phyloP scores from a whole-genome alignment of 35 echinoderm and acorn worm species.

The Lytechinus pictus region DNA sequence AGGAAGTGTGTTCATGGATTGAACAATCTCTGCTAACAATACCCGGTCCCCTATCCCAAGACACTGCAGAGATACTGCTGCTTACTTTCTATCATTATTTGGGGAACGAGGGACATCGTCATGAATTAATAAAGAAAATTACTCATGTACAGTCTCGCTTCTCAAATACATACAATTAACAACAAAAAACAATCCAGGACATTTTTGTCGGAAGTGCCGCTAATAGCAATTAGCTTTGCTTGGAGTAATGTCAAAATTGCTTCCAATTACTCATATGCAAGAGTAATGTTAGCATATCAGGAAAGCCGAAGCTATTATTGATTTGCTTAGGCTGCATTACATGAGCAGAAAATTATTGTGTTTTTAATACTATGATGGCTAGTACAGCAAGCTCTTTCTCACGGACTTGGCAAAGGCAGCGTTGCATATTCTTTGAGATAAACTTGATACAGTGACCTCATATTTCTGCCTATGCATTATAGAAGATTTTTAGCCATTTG shows the following conservation, averaged over 20 bases:
- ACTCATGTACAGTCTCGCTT: neutral
- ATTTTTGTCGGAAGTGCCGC: neutral
- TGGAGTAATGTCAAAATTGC: neutral
- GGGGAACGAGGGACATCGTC: neutral
- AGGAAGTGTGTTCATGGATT: neutral
- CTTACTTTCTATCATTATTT: neutral
- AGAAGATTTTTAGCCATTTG: neutral
- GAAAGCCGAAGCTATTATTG: neutral
- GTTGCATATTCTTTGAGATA: neutral
- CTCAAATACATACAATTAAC: neutral
- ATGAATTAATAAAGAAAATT: neutral
- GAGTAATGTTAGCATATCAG: neutral
- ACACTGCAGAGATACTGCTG: neutral
- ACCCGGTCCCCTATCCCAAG: neutral
- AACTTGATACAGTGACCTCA: slow-evolving; percentile 1
- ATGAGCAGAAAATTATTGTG: neutral
- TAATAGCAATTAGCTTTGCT: neutral
- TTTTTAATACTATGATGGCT: neutral
- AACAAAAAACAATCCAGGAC: neutral
- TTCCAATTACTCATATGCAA: neutral
- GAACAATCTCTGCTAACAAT: neutral
- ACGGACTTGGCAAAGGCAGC: neutral
- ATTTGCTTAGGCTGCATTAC: neutral
- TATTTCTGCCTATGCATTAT: neutral
- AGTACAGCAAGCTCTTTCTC: neutral